A percentile compares a stretch with the other conserved stretches of the same genome.
phyloP scores from a whole-genome alignment of 2,888 invertebrate species.

The Metacarcinus magister region DNA sequence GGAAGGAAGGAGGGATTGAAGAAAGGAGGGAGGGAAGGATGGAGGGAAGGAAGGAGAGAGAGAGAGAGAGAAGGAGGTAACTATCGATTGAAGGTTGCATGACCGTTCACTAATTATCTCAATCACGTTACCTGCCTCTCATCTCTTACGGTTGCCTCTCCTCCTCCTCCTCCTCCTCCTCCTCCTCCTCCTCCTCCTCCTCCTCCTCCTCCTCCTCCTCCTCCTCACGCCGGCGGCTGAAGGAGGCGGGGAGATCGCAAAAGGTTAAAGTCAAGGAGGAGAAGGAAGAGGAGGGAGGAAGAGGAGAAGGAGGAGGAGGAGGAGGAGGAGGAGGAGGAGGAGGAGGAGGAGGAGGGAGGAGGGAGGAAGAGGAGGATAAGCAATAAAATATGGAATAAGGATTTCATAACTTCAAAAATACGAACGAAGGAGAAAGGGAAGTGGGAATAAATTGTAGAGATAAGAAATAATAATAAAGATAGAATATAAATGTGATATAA shows the following conservation, averaged over 20 bases:
- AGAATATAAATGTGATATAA: not conserved
- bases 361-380: not conserved
- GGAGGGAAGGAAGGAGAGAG: not conserved
- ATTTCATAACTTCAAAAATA: not conserved
- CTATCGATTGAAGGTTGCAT: slow-evolving; percentile 67
- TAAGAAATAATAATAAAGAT: not conserved
- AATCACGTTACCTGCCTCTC: slow-evolving; percentile 65
- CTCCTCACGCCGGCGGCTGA: not conserved
- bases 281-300: not conserved
- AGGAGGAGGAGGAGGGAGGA: not conserved
- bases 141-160: slow-evolving; percentile 52
- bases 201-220: not conserved
- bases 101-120: slow-evolving; percentile 64
- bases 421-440: too few species aligned
- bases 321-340: not conserved
- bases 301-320: slow-evolving; percentile 42
- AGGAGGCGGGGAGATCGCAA: not conserved
- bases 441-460: not conserved
- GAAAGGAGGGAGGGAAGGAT: not conserved
- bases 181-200: not conserved
- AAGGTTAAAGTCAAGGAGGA: slow-evolving; percentile 43
- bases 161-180: not conserved
- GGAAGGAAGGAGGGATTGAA: not conserved
- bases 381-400: not conserved
- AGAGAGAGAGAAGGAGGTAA: not conserved